phyloP scores from a whole-genome alignment of 2,888 invertebrate species.

The Carcina quercana region DNA sequence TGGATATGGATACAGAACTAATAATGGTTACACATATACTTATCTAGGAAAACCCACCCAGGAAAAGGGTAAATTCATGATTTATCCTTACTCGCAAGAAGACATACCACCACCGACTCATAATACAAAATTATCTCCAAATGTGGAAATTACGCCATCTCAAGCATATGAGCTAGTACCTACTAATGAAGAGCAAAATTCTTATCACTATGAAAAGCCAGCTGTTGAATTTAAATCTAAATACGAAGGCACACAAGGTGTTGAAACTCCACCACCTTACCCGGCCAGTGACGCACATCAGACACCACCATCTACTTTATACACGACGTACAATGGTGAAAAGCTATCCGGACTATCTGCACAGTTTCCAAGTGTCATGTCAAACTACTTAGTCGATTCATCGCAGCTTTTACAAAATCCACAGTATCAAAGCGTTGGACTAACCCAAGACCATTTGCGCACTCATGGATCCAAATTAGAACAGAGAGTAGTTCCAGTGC shows the following conservation, averaged over 20 bases:
- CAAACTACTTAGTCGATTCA: conserved; percentile 61
- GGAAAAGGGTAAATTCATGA: conserved; percentile 73
- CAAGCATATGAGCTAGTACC: conserved; percentile 68
- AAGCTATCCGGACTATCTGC: conserved; percentile 58
- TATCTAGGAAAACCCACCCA: conserved; percentile 61
- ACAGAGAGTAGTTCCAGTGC: conserved; percentile 70
- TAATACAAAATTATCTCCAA: conserved; percentile 30
- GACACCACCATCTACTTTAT: conserved; percentile 45
- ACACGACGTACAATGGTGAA: conserved; percentile 64
- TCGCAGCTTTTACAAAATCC: conserved; percentile 57
- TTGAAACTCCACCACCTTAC: conserved; percentile 32
- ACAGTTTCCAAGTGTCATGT: conserved; percentile 62
- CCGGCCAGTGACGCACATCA: conserved; percentile 21
- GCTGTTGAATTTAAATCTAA: conserved; percentile 37
- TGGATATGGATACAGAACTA: conserved; percentile 79
- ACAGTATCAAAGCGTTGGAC: conserved; percentile 64
- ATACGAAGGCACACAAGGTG: conserved; percentile 33
- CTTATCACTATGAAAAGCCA: conserved; percentile 49
- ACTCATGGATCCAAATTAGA: conserved; percentile 44
- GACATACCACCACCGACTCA: conserved; percentile 63
- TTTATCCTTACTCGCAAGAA: conserved; percentile 82
- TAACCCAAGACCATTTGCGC: conserved; percentile 63
- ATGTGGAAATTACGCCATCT: conserved; percentile 75
- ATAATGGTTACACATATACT: conserved; percentile 65
- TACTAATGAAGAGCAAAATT: conserved; percentile 36